A percentile compares a stretch with the other conserved stretches of the same genome.
Conservation (phyloP, 2,797 vertebrate genomes). For the Pseudocheirus occidentalis region DNA sequence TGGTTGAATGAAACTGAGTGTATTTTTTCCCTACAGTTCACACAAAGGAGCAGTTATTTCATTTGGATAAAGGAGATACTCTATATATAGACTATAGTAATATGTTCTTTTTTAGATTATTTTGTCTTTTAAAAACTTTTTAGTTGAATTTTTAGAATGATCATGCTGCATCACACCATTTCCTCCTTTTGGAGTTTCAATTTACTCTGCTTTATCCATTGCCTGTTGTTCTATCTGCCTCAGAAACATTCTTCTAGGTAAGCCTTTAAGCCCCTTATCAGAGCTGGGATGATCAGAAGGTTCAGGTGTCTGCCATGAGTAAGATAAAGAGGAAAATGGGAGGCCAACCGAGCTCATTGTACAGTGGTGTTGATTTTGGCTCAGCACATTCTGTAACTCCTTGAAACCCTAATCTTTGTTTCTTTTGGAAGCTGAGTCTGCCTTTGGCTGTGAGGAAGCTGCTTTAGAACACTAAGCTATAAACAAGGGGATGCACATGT, state of each 20-base stretch:
- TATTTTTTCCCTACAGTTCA: not conserved
- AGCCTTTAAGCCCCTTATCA: slow-evolving; percentile 69
- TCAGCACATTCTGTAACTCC: slow-evolving; percentile 21
- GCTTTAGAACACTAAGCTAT: slow-evolving; percentile 2
- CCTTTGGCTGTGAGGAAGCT: slow-evolving; percentile 62
- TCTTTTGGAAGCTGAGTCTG: slow-evolving; percentile 50
- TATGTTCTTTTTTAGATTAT: slow-evolving; percentile 34
- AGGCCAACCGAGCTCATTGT: not conserved
- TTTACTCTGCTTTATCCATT: slow-evolving; percentile 34
- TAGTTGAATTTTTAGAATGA: slow-evolving; percentile 42
- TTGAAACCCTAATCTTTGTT: slow-evolving; percentile 57
- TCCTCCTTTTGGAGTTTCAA: slow-evolving; percentile 52
- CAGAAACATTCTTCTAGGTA: slow-evolving; percentile 61
- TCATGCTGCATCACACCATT: slow-evolving; percentile 27
- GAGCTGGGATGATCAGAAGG: slow-evolving; percentile 41
- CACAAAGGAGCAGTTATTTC: not conserved
- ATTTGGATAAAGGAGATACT: not conserved
- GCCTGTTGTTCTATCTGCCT: slow-evolving; percentile 55
- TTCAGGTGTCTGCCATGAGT: slow-evolving; percentile 58
- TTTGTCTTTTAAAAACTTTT: slow-evolving; percentile 16
- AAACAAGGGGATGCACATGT: not conserved
- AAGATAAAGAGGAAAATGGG: slow-evolving; percentile 46
- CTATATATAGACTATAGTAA: slow-evolving; percentile 12
- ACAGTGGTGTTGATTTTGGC: slow-evolving; percentile 15
- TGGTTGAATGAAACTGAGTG: not conserved